Percentiles rank a stretch among this genome's conserved stretches.
These are phyloP conservation scores for Ophion ellenae DNA, from an alignment of 2,888 invertebrate species.

Conservation along the genomic window DNA sequence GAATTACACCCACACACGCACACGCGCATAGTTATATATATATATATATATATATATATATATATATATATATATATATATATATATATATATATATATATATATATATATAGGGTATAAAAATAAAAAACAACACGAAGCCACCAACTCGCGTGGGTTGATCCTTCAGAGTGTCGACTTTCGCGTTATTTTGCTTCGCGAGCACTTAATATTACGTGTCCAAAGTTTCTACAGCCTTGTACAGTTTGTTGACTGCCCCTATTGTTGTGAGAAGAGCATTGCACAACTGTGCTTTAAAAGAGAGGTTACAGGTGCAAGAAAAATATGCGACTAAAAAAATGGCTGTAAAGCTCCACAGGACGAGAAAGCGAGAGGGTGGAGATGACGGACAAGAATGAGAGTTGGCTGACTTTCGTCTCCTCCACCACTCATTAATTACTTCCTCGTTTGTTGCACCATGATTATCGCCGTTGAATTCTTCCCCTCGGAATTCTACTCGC, in stretches of 20 bases:
- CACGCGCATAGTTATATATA: neutral
- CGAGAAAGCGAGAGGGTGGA: neutral
- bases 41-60: neutral
- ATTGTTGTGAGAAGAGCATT: conserved; percentile 26
- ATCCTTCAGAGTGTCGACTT: neutral
- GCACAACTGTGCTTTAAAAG: conserved; percentile 11
- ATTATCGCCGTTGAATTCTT: conserved; percentile 42
- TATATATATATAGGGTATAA: neutral
- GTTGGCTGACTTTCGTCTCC: conserved; percentile 3
- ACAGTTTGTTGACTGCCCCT: conserved; percentile 23
- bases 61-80: neutral
- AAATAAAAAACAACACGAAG: neutral
- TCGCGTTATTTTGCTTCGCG: neutral
- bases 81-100: neutral
- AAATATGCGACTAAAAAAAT: neutral
- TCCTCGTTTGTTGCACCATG: conserved; percentile 48
- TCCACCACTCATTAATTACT: conserved; percentile 53
- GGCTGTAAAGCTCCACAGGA: conserved; percentile 14
- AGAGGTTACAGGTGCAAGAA: conserved; percentile 32
- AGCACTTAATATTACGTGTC: conserved; percentile 2
- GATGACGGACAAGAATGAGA: neutral
- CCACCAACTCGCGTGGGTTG: neutral
- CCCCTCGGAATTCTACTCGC: conserved; percentile 14
- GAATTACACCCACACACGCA: neutral
- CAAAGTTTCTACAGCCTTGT: conserved; percentile 17